Evolutionary conservation across 1,140 invertebrate species (phyloP).

Genomic region (Eriocheir sinensis): DNA sequence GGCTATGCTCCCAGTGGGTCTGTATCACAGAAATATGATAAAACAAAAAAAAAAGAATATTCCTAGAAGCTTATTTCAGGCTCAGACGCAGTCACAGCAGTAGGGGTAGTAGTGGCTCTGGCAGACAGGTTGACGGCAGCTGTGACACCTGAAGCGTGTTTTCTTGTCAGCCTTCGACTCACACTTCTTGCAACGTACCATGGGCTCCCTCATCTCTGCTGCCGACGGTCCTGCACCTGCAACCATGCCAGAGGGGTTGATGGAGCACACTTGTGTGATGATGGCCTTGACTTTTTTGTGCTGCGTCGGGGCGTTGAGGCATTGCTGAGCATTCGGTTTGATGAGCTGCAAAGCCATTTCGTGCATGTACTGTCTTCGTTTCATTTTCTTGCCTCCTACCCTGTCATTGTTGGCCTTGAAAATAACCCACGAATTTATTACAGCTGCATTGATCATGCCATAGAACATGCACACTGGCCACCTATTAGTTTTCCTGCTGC

Average conservation of each 20-base stretch:
- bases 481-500: slow-evolving; percentile 63
- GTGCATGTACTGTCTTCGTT: slow-evolving; percentile 50
- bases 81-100: no score
- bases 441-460: slow-evolving; percentile 74
- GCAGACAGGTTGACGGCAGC: slow-evolving; percentile 4
- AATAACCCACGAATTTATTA: slow-evolving; percentile 76
- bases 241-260: neutral
- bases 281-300: neutral
- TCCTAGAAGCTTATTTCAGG: no score
- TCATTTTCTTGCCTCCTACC: slow-evolving; percentile 1
- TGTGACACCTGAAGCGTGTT: slow-evolving; percentile 36
- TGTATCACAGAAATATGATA: no score
- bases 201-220: neutral
- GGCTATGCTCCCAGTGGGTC: no score
- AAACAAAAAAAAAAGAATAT: no score
- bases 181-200: slow-evolving; percentile 49
- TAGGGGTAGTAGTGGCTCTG: slow-evolving; percentile 28
- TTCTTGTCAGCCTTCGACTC: slow-evolving; percentile 5
- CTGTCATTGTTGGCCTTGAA: slow-evolving; percentile 58
- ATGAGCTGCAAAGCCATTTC: slow-evolving; percentile 24
- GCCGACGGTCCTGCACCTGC: neutral
- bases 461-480: slow-evolving; percentile 79
- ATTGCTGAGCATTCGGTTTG: slow-evolving; percentile 6
- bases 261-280: slow-evolving; percentile 26
- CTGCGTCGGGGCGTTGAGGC: neutral